Conservation (phyloP, 2,888 invertebrate genomes). For the Callosobruchus maculatus region DNA sequence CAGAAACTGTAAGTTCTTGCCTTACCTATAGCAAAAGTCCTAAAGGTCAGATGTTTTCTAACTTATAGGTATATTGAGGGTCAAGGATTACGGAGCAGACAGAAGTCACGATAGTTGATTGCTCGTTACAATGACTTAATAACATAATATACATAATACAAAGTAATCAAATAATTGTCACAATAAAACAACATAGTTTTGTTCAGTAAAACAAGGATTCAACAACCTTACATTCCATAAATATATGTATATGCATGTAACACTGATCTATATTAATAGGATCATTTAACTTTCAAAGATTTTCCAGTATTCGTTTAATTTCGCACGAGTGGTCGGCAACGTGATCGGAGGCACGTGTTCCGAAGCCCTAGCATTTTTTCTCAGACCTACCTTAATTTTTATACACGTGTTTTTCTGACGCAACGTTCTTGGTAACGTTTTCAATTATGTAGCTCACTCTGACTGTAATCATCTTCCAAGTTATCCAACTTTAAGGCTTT, state of each 20-base stretch:
- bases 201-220: not conserved
- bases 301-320: slow-evolving; percentile 8
- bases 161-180: not conserved
- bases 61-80: too few species aligned
- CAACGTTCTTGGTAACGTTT: too few species aligned
- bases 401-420: not conserved
- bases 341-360: slow-evolving; percentile 28
- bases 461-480: too few species aligned
- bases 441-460: too few species aligned
- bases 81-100: too few species aligned
- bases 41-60: too few species aligned
- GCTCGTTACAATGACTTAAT: slow-evolving; percentile 6
- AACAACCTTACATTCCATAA: not conserved
- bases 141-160: slow-evolving; percentile 2
- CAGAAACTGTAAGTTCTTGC: too few species aligned
- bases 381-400: slow-evolving; percentile 2
- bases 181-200: not conserved
- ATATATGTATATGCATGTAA: not conserved
- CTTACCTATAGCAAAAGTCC: too few species aligned
- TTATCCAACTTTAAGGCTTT: too few species aligned
- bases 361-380: slow-evolving; percentile 14
- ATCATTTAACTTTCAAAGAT: slow-evolving; percentile 14
- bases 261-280: slow-evolving; percentile 11
- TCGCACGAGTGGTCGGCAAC: slow-evolving; percentile 21
- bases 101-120: not conserved